Base-by-base conservation (phyloP, 2,113 vertebrate species). In the Clarias gariepinus region DNA sequence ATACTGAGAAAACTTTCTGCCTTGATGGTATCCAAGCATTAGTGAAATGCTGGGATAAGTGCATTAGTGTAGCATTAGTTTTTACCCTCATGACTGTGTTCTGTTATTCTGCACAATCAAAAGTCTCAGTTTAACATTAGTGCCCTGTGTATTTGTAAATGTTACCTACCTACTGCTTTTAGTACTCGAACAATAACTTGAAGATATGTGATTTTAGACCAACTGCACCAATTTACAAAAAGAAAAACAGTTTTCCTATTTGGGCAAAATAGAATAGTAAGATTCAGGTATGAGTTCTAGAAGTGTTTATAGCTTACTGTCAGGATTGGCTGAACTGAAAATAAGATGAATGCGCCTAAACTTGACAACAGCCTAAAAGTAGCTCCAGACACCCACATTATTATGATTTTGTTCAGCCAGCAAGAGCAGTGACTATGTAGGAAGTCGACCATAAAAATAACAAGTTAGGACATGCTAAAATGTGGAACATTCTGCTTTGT, bases 371-470 rank as follows among this genome's bases (percentile, higher is more conserved):
- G 41, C 13, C 52, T 33, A 30, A 52, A 82, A 30, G 81, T 30
- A 55, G 23, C 25, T 57, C 64, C 68, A 61, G 58, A 52, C n/a
- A 52, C 13, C 3, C 5, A 23, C 6, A 9, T 25, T 64, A 85
- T 63, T 18, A 53, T 53, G 71, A 41, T 79, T 61, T 25, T 25
- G 13, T 58, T 33, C 33, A 53, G 74, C 41, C 55, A 64, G 28
- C 61, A 79, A 30, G 18, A 66, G 41, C 52, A 55, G 60, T 18
- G 4, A 25, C 19, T 55, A 15, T 79, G 71, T 78, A 41, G 57
- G 57, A 61, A 78, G 41, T 63, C 84, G 77, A 55, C 53, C 28
- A 33, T 85, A 77, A 85, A 57, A 68, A 8, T 36, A 81, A 41
- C 78, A 81, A 61, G 78, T 81, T 61, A 13, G 12, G 19, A 36